These are phyloP conservation scores for Drosophila guanche DNA, from an alignment of 1,140 invertebrate species.

Conservation along the genomic window DNA sequence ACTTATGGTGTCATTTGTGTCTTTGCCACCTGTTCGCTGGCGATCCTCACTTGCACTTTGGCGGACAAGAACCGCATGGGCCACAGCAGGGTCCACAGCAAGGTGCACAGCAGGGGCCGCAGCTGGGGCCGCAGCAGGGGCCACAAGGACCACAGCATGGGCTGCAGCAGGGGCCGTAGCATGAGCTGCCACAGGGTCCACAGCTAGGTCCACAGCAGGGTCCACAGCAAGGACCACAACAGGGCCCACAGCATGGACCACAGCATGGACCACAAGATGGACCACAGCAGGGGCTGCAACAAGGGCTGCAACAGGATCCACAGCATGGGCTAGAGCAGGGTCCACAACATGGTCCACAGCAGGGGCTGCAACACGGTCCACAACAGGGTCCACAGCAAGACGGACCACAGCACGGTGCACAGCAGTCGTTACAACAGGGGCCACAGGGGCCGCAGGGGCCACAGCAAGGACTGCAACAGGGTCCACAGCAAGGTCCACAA, in stretches of 20 bases:
- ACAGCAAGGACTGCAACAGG: constrained; percentile 33
- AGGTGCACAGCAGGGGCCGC: constrained; percentile 16
- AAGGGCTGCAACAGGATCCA: constrained; percentile 19
- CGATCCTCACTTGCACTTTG: constrained; percentile 33
- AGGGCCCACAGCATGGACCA: constrained; percentile 41
- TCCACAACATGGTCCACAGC: constrained; percentile 4
- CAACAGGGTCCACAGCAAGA: constrained; percentile 21
- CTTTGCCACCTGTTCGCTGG: background rate
- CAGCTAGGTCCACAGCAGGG: constrained; percentile 47
- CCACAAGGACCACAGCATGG: constrained; percentile 16
- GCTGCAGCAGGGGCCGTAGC: constrained; percentile 3
- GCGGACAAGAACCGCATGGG: constrained; percentile 9
- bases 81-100: constrained; percentile 13
- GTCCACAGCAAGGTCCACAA: constrained; percentile 16
- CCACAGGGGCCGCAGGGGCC: constrained; percentile 10
- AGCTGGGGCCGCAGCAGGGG: constrained; percentile 26
- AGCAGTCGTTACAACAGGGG: constrained; percentile 33
- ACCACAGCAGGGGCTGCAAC: constrained; percentile 29
- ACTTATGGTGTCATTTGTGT: constrained; percentile 25
- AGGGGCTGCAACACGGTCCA: background rate
- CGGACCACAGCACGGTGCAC: constrained; percentile 19
- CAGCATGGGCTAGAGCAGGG: constrained; percentile 22
- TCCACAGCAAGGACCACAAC: constrained; percentile 30
- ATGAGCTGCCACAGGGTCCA: constrained; percentile 26
- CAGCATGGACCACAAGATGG: constrained; percentile 30